Percentiles rank a stretch among this genome's conserved stretches.
phyloP scores from a whole-genome alignment of 2,797 vertebrate species.

The Cuniculus paca region DNA sequence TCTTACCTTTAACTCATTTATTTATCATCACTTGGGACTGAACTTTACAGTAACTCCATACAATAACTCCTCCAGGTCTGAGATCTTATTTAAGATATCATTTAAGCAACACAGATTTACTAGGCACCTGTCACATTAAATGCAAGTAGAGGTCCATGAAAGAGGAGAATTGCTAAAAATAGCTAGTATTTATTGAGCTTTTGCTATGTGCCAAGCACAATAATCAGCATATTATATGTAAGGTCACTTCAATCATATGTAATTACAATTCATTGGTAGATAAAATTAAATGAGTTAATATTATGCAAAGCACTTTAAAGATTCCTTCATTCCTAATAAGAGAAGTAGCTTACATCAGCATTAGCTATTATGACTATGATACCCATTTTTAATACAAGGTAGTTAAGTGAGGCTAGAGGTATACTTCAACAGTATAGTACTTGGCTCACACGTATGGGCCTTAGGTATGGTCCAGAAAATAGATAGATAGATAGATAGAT shows the following conservation, averaged over 20 bases:
- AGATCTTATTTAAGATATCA: not conserved
- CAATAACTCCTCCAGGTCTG: constrained; percentile 8
- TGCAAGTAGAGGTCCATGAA: not conserved
- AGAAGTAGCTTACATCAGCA: not conserved
- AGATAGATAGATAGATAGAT: no score
- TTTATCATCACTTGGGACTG: not conserved
- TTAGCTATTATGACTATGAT: not conserved
- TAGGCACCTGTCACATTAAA: constrained; percentile 8
- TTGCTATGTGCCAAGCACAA: constrained; percentile 35
- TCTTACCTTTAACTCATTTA: constrained; percentile 43
- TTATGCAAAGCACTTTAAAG: constrained; percentile 13
- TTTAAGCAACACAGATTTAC: constrained; percentile 43
- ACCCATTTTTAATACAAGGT: constrained; percentile 21
- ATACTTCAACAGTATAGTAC: not conserved
- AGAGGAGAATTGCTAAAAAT: not conserved
- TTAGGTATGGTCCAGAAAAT: not conserved
- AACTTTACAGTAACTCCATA: constrained; percentile 35
- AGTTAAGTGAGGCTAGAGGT: not conserved
- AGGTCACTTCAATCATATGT: not conserved
- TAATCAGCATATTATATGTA: not conserved
- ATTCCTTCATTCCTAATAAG: not conserved
- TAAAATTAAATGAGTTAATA: constrained; percentile 26
- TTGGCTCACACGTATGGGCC: not conserved
- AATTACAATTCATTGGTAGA: not conserved
- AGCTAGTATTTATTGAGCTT: not conserved